Evolutionary conservation across 2,797 vertebrate species (phyloP).

Genomic region (Phrynocephalus guinanensis): DNA sequence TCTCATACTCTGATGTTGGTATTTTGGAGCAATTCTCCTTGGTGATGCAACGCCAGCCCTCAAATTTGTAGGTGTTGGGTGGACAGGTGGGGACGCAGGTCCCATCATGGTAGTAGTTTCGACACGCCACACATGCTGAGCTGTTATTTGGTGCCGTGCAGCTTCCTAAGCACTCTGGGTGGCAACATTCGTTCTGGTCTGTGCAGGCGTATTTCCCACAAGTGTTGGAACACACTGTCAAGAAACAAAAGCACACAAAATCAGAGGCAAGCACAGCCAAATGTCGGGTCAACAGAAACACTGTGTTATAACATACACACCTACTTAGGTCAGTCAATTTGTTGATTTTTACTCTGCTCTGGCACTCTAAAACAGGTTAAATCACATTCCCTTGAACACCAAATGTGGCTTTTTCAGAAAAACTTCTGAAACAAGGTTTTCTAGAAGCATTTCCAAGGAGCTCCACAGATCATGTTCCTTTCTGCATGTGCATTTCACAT

Average conservation of each 20-base stretch:
- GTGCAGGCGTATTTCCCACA: slow-evolving; percentile 90
- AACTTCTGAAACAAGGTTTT: too few relatives aligned
- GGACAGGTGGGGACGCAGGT: slow-evolving; percentile 91
- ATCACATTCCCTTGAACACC: too few relatives aligned
- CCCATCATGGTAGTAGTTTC: slow-evolving; percentile 90
- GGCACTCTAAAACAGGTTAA: not conserved
- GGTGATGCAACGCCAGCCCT: slow-evolving; percentile 97
- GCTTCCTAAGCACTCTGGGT: slow-evolving; percentile 93
- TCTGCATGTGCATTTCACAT: too few relatives aligned
- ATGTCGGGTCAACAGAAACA: not conserved
- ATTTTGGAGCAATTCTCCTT: slow-evolving; percentile 89
- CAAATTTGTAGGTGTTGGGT: slow-evolving; percentile 90
- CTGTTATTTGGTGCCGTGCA: slow-evolving; percentile 87
- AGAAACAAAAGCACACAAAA: not conserved
- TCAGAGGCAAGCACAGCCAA: not conserved
- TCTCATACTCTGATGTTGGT: slow-evolving; percentile 81
- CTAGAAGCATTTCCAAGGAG: too few relatives aligned
- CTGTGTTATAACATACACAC: too few relatives aligned
- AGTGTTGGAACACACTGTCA: slow-evolving; percentile 88
- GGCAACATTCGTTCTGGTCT: slow-evolving; percentile 90
- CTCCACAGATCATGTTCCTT: too few relatives aligned
- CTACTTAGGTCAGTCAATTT: not conserved
- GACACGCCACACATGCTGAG: slow-evolving; percentile 90
- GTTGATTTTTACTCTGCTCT: not conserved
- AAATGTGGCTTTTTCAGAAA: too few relatives aligned